Percentiles rank a stretch among this genome's conserved stretches.
Evolutionary conservation across 1,140 invertebrate genomes (phyloP).

Genomic region (Condylostylus longicornis): DNA sequence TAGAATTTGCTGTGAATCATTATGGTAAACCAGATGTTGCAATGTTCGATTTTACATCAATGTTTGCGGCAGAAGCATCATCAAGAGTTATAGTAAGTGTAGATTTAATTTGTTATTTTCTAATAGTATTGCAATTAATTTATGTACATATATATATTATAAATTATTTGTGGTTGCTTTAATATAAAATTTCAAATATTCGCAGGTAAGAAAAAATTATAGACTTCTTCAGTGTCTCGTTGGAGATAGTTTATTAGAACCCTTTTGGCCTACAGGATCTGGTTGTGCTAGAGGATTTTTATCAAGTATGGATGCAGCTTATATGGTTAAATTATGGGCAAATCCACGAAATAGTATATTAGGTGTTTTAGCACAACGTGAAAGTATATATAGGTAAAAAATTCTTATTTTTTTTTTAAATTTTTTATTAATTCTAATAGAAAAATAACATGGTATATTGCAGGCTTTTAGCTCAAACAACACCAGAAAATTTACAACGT

Average conservation of each 20-base stretch:
- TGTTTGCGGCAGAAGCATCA: conserved; percentile 95
- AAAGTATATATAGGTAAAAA: conserved; percentile 70
- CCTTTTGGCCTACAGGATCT: conserved; percentile 96
- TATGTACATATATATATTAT: no score
- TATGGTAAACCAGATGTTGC: conserved; percentile 95
- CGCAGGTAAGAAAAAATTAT: conserved; percentile 44
- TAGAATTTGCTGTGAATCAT: conserved; percentile 96
- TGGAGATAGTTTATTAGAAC: conserved; percentile 91
- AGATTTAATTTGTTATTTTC: neutral
- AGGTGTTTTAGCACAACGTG: conserved; percentile 81
- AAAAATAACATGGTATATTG: no score
- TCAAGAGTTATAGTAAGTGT: conserved; percentile 47
- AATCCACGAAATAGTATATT: conserved; percentile 48
- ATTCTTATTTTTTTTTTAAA: neutral
- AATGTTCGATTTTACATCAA: conserved; percentile 99
- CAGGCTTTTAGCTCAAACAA: conserved; percentile 70
- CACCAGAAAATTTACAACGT: conserved; percentile 85
- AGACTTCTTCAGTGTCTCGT: conserved; percentile 77
- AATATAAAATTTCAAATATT: no score
- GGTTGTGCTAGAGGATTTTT: conserved; percentile 95
- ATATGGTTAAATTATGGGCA: conserved; percentile 81
- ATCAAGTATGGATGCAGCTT: conserved; percentile 88
- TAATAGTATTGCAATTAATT: neutral
- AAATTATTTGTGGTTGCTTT: no score
- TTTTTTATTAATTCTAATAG: no score